Percentiles rank a stretch among this genome's conserved stretches.
These are phyloP conservation scores for Sarcoramphus papa DNA, from an alignment of 2,797 vertebrate genomes.

Conservation along the genomic window DNA sequence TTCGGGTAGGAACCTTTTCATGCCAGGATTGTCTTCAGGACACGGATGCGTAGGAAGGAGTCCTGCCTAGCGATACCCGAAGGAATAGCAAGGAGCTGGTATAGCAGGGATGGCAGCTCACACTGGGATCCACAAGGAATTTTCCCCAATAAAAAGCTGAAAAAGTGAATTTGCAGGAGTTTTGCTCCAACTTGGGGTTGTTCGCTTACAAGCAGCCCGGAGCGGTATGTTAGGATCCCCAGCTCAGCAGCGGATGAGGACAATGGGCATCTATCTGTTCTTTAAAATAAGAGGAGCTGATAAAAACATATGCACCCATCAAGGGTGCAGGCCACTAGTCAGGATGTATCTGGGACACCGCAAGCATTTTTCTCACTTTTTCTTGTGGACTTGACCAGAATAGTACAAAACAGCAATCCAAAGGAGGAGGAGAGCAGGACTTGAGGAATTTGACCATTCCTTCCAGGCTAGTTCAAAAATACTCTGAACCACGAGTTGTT, in stretches of 20 bases:
- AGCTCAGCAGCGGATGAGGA: rapidly evolving
- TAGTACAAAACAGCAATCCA: neutral
- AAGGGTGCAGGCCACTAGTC: rapidly evolving
- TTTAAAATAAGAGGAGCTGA: neutral
- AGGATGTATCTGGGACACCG: neutral
- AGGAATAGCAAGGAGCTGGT: neutral
- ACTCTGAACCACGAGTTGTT: neutral
- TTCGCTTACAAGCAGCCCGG: rapidly evolving
- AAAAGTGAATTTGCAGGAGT: neutral
- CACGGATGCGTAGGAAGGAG: rapidly evolving
- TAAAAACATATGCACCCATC: neutral
- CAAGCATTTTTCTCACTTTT: neutral
- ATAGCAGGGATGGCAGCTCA: neutral
- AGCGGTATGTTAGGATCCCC: rapidly evolving
- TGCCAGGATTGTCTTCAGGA: neutral
- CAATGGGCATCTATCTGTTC: neutral
- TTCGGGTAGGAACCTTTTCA: rapidly evolving
- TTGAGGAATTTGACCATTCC: neutral
- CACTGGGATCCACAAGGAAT: rapidly evolving
- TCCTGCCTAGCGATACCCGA: neutral
- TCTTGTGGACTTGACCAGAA: neutral
- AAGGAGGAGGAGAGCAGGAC: neutral
- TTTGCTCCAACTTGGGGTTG: neutral
- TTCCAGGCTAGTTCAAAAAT: slow-evolving; percentile 4
- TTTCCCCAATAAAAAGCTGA: neutral